Evolutionary conservation across 2,113 vertebrate species (phyloP), one percentile per base, ranked within the genome.

Genomic region (Campylorhamphus procurvoides): DNA sequence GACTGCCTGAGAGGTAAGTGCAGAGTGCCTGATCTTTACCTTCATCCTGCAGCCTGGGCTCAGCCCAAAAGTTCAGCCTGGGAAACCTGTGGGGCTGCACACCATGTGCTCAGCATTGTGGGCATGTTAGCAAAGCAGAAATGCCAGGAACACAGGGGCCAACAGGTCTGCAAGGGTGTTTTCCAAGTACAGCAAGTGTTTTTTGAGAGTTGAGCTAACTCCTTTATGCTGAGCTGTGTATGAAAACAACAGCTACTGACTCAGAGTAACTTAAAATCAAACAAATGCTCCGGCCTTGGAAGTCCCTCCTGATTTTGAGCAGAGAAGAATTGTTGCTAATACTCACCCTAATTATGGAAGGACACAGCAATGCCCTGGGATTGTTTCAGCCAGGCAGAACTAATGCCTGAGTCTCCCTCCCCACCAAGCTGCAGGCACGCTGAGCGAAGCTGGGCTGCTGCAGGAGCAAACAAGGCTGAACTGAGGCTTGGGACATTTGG

Each of bases 391-490:
- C 35, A 64, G 72, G 89, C 68, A 68, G 89, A 89, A 64, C 60
- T 2, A 22, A 59, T 0, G 3, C 25, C 72, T 37, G 83, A 42
- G 37, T 55, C 42, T 24, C 9, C 0, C 29, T 44, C 0, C 39
- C 75, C 75, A 22, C 24, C 33, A 35, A 6, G 27, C 74, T 37
- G 44, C 39, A 9, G 0, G 2, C 29, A 7, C 0, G 2, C 81
- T 10, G 82, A 56, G 24, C 14, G 42, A 14, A 42, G 42, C 42
- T 42, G 1, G 2, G 92, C 74, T 83, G 87, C 55, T 19, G 31
- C 4, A 22, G 39, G 29, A 82, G 27, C 4, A 37, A 90, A 66
- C 46, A 37, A 11, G 59, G 64, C 53, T 49, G 63, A 55, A 2
- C 10, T 18, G 79, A 15, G 78, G 53, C 62, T 90, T 5, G 9